These are phyloP conservation scores for Eulemur coronatus DNA, from an alignment of 2,797 vertebrate genomes.

Conservation along the genomic window DNA sequence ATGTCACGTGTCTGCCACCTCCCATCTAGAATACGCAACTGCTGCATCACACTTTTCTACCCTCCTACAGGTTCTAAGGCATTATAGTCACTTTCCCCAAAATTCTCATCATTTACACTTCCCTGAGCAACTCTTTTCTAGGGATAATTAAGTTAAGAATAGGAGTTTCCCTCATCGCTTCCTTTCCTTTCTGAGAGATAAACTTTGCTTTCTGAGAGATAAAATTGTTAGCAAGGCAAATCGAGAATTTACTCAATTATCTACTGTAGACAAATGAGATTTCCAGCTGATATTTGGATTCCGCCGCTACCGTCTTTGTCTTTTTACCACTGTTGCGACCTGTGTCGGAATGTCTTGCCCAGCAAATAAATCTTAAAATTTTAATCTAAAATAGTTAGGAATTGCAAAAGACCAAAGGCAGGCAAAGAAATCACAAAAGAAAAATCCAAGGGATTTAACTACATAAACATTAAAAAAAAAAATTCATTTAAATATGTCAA, in stretches of 20 bases:
- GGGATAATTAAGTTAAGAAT: not conserved
- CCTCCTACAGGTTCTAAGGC: not conserved
- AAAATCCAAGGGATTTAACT: not conserved
- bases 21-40: not conserved
- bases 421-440: not conserved
- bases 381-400: conserved; percentile 1
- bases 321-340: not conserved
- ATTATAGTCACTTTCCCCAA: not conserved
- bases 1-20: not conserved
- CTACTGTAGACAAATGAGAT: not conserved
- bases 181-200: not conserved
- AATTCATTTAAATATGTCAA: not conserved
- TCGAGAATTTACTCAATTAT: not conserved
- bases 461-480: not conserved
- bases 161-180: not conserved
- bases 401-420: not conserved
- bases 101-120: not conserved
- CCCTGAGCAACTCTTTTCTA: not conserved
- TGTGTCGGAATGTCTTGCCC: not conserved
- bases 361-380: not conserved
- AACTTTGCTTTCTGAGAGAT: not conserved
- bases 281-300: not conserved
- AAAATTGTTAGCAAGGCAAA: not conserved
- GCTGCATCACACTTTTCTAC: not conserved
- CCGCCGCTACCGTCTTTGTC: not conserved